Base-by-base conservation (phyloP, 2,113 vertebrate species). In the Saccopteryx leptura region DNA sequence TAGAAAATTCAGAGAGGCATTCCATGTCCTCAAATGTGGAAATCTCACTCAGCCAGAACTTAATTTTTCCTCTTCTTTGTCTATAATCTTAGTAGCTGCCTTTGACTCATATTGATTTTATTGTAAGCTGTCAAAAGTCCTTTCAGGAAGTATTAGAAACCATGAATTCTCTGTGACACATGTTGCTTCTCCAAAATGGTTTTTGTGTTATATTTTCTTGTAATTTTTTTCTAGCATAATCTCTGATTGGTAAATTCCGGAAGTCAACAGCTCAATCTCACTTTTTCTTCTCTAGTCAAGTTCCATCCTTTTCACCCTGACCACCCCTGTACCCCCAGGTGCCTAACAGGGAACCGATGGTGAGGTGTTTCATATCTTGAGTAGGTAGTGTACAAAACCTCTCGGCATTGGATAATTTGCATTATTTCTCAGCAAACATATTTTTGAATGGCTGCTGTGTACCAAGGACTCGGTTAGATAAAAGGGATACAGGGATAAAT, bases 41-140 rank as follows among this genome's bases (percentile, higher is more conserved):
- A 92, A 14, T 33, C 26, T 60, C 31, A 81, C 11, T 89, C 46
- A 85, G 5, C 5, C 9, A 68, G 21, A 74, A 50, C 63, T 87
- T 81, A 28, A 3, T 56, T 39, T 63, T 82, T 66, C 85, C 82
- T 26, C 9, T 60, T 39, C 56, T 81, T 76, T 76, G 74, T 69
- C 12, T 90, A 12, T 82, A 68, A 24, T 80, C 39, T 90, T 46
- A 61, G 19, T n/a, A 90, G n/a, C 66, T 94, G 9, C 19, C 60
- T 68, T 96, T 72, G 24, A 83, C 33, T 88, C 88, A 0, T 33
- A 85, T 13, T 76, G 81, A 72, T 85, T 88, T 92, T 92, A 69
- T 92, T 69, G 9, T 46, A 80, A 92, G 9, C 8, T 81, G 3
- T 90, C 65, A 72, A 60, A 83, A 80, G 39, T 26, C 1, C 9